These are phyloP conservation scores for Heliconius ethilla DNA, from an alignment of 2,888 invertebrate genomes.

Conservation along the genomic window DNA sequence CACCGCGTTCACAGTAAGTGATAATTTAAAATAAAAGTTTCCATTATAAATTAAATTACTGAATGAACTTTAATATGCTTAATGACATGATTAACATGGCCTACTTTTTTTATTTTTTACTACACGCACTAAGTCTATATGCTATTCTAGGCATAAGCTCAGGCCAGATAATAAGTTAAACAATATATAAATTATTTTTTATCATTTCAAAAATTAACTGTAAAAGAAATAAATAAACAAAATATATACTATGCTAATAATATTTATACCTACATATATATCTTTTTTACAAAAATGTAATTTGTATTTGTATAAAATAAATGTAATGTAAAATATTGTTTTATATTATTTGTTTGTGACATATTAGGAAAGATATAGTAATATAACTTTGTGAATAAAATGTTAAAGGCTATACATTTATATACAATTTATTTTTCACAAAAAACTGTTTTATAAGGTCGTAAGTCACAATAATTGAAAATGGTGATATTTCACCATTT, in stretches of 20 bases:
- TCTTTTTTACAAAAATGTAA: neutral
- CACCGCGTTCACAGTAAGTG: neutral
- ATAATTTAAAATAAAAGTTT: neutral
- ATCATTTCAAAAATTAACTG: neutral
- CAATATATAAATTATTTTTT: neutral
- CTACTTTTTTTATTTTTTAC: constrained; percentile 11
- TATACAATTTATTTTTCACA: no score
- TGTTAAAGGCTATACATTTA: no score
- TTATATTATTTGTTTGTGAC: neutral
- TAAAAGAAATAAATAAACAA: neutral
- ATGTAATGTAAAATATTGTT: neutral
- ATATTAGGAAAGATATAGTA: neutral
- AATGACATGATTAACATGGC: constrained; percentile 1
- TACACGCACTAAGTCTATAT: constrained; percentile 2
- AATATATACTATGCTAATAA: neutral
- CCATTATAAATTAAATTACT: neutral
- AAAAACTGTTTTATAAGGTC: no score
- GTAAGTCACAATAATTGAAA: no score
- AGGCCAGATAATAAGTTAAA: neutral
- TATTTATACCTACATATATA: neutral
- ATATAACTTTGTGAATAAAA: no score
- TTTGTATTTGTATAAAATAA: neutral
- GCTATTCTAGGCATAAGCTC: neutral
- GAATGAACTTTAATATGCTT: constrained; percentile 11
- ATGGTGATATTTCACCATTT: no score